Evolutionary conservation across 1,140 invertebrate genomes (phyloP).

Genomic region (Zaprionus lachaisei): DNA sequence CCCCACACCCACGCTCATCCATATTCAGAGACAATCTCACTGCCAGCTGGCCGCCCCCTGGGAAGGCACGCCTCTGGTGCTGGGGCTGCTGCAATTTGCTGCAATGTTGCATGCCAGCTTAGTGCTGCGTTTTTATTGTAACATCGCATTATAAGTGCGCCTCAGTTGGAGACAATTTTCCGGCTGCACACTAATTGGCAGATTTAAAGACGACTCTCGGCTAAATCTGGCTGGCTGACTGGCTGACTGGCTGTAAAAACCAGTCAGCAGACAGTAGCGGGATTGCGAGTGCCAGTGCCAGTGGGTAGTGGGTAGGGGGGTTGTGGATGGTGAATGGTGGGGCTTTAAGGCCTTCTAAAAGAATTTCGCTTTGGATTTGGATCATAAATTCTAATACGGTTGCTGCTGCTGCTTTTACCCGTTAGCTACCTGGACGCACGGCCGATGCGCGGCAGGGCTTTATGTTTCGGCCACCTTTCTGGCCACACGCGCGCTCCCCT

Average conservation of each 20-base stretch:
- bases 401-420: slow-evolving; percentile 18
- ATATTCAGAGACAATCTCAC: slow-evolving; percentile 13
- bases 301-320: background rate
- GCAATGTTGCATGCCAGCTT: slow-evolving; percentile 82
- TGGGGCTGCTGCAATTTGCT: slow-evolving; percentile 65
- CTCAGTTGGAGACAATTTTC: slow-evolving; percentile 55
- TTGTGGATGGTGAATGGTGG: background rate
- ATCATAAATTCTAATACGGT: slow-evolving; percentile 46
- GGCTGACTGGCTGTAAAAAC: slow-evolving; percentile 1
- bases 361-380: slow-evolving; percentile 25
- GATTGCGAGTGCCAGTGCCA: no score
- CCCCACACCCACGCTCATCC: background rate
- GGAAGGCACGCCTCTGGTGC: background rate
- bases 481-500: slow-evolving; percentile 34
- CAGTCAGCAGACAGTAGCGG: background rate
- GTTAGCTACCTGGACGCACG: slow-evolving; percentile 53
- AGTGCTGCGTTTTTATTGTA: slow-evolving; percentile 71
- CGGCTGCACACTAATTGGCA: slow-evolving; percentile 69
- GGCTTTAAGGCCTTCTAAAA: slow-evolving; percentile 26
- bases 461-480: slow-evolving; percentile 63
- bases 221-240: slow-evolving; percentile 10
- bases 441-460: slow-evolving; percentile 42
- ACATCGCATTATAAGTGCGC: slow-evolving; percentile 68
- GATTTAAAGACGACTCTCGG: slow-evolving; percentile 32
- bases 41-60: background rate